These are phyloP conservation scores for Pluvianellus socialis DNA, from an alignment of 2,113 vertebrate species.

Conservation along the genomic window DNA sequence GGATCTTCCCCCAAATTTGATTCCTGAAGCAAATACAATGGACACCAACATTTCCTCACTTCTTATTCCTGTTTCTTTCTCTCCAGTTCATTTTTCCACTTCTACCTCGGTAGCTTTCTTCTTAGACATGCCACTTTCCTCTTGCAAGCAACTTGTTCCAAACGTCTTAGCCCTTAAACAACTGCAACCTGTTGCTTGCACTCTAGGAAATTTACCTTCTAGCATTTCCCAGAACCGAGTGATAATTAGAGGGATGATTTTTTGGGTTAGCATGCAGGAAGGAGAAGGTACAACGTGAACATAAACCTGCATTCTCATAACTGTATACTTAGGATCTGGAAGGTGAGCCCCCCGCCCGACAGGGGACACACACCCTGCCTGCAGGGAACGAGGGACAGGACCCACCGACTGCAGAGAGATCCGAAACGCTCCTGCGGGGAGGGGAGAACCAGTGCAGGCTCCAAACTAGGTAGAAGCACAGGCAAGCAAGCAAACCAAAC, in stretches of 20 bases:
- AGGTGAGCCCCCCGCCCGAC: neutral
- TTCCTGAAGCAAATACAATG: neutral
- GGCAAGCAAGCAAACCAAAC: neutral
- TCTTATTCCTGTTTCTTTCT: neutral
- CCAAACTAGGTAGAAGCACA: neutral
- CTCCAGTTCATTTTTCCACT: neutral
- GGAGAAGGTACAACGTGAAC: rapidly evolving
- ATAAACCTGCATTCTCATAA: neutral
- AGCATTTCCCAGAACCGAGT: neutral
- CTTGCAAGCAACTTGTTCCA: neutral
- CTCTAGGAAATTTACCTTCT: neutral
- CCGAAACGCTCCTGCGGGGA: neutral
- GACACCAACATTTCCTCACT: neutral
- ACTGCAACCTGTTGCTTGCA: neutral
- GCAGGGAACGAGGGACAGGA: neutral
- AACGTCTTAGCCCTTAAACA: neutral
- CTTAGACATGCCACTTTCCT: neutral
- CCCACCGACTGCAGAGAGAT: neutral
- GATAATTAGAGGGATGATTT: neutral
- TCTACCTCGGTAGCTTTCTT: neutral
- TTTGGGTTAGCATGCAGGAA: neutral
- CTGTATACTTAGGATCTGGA: neutral
- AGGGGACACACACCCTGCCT: neutral
- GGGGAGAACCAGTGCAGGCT: neutral
- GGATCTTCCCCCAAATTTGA: neutral